Conservation (phyloP, 1,140 invertebrate species). For the Aphelenchoides fujianensis region DNA sequence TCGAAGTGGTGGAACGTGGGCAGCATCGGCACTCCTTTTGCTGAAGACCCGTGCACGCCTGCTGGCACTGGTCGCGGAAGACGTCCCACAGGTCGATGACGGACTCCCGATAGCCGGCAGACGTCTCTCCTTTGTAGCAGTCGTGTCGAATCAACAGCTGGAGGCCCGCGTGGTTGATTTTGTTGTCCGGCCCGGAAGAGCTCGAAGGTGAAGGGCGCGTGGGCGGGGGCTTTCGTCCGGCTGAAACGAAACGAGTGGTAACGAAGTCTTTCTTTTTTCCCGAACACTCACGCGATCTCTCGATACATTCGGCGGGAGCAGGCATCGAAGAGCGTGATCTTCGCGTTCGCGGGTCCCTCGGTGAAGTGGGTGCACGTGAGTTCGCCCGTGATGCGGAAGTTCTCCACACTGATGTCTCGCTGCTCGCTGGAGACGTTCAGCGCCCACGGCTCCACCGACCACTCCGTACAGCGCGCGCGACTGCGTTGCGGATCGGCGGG, state of each 20-base stretch:
- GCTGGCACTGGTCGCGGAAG: too few species aligned
- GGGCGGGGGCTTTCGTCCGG: neutral
- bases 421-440: too few species aligned
- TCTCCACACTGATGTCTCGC: too few species aligned
- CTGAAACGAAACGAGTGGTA: neutral
- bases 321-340: neutral
- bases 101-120: neutral
- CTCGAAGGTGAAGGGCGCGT: neutral
- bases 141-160: neutral
- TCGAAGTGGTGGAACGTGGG: too few species aligned
- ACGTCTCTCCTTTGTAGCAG: neutral
- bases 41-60: too few species aligned
- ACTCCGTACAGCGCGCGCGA: too few species aligned
- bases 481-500: too few species aligned
- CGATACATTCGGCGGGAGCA: neutral
- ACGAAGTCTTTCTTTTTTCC: too few species aligned
- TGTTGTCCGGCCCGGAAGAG: neutral
- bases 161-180: neutral
- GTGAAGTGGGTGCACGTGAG: neutral
- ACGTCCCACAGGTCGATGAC: neutral
- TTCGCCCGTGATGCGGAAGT: neutral
- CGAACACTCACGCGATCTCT: neutral
- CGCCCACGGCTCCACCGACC: too few species aligned
- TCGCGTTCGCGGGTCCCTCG: neutral
- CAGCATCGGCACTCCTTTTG: too few species aligned